These are phyloP conservation scores for Rhyacophila evoluta DNA, from an alignment of 2,888 invertebrate species.

Conservation along the genomic window DNA sequence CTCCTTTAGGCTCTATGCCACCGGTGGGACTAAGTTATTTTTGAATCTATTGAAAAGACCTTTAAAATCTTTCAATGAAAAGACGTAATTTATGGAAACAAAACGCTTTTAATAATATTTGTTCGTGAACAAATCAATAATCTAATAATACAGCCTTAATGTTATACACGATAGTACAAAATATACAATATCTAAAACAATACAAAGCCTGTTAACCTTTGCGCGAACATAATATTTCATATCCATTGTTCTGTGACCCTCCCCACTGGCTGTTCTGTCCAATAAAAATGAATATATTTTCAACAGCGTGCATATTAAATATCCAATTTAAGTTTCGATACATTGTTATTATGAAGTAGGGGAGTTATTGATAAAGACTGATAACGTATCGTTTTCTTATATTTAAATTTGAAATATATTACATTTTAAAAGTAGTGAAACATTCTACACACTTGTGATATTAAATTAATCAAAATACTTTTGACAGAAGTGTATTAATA, in stretches of 20 bases:
- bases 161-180: neutral
- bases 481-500: neutral
- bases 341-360: neutral
- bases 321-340: neutral
- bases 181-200: neutral
- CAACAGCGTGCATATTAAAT: neutral
- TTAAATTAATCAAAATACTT: neutral
- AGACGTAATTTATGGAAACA: too few relatives aligned
- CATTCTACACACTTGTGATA: too few relatives aligned
- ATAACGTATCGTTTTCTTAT: too few relatives aligned
- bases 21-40: too few relatives aligned
- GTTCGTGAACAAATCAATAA: neutral
- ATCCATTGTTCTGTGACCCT: neutral
- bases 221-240: neutral
- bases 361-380: neutral
- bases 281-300: neutral
- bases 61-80: too few relatives aligned
- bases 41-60: too few relatives aligned
- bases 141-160: neutral
- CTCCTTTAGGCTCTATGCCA: too few relatives aligned
- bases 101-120: too few relatives aligned
- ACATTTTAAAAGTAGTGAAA: neutral
- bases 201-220: slow-evolving; percentile 8
- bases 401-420: neutral
- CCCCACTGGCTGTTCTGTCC: neutral